Conservation (phyloP, 1,140 invertebrate species). For the Holcopasites calliopsidis region DNA sequence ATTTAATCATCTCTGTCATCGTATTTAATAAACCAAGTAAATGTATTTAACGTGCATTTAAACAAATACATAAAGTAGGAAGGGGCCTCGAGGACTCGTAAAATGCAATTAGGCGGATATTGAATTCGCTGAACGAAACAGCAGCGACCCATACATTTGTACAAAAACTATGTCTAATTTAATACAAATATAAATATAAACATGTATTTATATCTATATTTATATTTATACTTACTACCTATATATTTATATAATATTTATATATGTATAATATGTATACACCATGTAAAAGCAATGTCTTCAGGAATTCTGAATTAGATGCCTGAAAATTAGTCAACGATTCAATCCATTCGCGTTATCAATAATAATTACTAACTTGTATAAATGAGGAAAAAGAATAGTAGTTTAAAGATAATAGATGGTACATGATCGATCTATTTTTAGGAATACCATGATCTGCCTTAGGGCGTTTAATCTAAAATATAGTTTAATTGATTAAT, state of each 20-base stretch:
- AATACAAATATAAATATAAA: slow-evolving; percentile 42
- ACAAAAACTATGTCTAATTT: slow-evolving; percentile 75
- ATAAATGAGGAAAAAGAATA: not conserved
- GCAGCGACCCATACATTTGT: slow-evolving; percentile 68
- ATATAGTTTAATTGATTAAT: not conserved
- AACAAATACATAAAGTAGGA: slow-evolving; percentile 64
- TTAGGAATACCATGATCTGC: slow-evolving; percentile 2
- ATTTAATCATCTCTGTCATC: slow-evolving; percentile 67
- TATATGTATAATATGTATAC: slow-evolving; percentile 68
- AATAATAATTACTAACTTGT: not conserved
- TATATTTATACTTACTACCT: slow-evolving; percentile 51
- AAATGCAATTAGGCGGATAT: slow-evolving; percentile 67
- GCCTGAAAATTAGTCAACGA: slow-evolving; percentile 3
- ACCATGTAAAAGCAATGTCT: slow-evolving; percentile 68
- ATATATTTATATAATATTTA: slow-evolving; percentile 61
- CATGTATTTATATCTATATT: slow-evolving; percentile 43
- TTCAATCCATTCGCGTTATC: not conserved
- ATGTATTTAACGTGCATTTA: slow-evolving; percentile 67
- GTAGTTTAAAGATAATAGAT: slow-evolving; percentile 12
- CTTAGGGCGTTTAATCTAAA: slow-evolving; percentile 10
- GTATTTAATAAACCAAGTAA: slow-evolving; percentile 66
- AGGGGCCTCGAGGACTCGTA: slow-evolving; percentile 45
- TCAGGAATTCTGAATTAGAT: slow-evolving; percentile 47
- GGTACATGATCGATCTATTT: not conserved
- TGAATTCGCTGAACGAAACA: slow-evolving; percentile 58